Conservation (phyloP, 2,888 invertebrate genomes). For the Rhorus exstirpatorius region DNA sequence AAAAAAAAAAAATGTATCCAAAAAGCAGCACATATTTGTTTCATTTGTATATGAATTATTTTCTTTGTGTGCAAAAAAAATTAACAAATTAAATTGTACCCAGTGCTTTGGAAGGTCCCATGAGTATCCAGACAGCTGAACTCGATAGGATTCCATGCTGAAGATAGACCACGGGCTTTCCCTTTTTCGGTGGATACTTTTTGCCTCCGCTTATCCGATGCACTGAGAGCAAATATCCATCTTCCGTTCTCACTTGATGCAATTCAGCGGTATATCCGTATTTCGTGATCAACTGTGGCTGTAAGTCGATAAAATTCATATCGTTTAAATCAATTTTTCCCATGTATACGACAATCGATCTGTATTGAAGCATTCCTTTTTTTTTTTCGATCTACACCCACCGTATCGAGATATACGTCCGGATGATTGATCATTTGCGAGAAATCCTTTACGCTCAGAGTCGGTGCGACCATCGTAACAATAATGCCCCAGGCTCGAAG, state of each 20-base stretch:
- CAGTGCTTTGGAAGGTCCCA: slow-evolving; percentile 78
- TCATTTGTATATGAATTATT: no score
- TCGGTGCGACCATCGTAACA: slow-evolving; percentile 75
- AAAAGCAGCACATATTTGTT: no score
- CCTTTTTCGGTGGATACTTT: slow-evolving; percentile 64
- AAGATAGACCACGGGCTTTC: slow-evolving; percentile 78
- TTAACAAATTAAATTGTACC: slow-evolving; percentile 71
- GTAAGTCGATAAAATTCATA: slow-evolving; percentile 6
- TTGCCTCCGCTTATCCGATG: slow-evolving; percentile 77
- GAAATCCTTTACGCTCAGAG: slow-evolving; percentile 78
- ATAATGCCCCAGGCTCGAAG: slow-evolving; percentile 78
- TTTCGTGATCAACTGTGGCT: slow-evolving; percentile 78
- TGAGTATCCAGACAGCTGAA: slow-evolving; percentile 78
- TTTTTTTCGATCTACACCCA: slow-evolving; percentile 67
- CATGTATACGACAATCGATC: neutral
- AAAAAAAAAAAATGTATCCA: no score
- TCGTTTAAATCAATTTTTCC: neutral
- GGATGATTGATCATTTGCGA: slow-evolving; percentile 80
- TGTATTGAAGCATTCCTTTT: slow-evolving; percentile 12
- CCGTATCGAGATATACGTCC: slow-evolving; percentile 79
- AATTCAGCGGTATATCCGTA: slow-evolving; percentile 78
- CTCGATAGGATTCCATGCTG: slow-evolving; percentile 81
- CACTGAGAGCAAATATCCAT: slow-evolving; percentile 79
- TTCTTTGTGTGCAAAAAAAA: neutral
- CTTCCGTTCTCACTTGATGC: slow-evolving; percentile 77